Evolutionary conservation across 1,140 invertebrate genomes (phyloP), one percentile per base, ranked within the genome.

Genomic region (Araneus ventricosus): DNA sequence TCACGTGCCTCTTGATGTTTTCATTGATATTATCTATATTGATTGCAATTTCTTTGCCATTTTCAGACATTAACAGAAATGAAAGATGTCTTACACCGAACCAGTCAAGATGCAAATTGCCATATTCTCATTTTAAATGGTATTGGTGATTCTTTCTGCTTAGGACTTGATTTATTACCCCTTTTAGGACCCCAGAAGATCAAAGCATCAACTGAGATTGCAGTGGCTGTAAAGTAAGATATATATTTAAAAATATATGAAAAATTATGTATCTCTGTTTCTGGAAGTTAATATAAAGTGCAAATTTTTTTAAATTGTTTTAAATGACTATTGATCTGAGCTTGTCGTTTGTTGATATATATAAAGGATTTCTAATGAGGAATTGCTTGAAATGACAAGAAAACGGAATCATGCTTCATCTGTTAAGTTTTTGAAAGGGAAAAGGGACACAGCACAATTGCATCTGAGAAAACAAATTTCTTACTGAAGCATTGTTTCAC

Each of bases 91-190:
- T 94, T 98, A 57, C 95, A 95, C 80, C 96, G 96, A 93, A 94
- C 97, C 63, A 96, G 95, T 84, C 96, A 96, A 91, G 97, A 97
- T 94, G 95, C 96, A 4, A 96, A 96, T 2, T 97, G 97, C 93
- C 95, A 96, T 94, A 96, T 97, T 6, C 97, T 97, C 39, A 95
- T 97, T 37, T 94, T 98, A 7, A 96, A 96, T 34, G 97, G 96
- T 30, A n/a, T 37, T 57, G 96, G 96, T 30, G 96, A 95, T 27
- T 96, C 96, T 45, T 97, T 97, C 94, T 97, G 97, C 94, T 96
- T 97, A 94, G 97, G 97, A 30, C 95, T 98, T 57, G 97, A 98
- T 95, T 96, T 97, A 88, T 96, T 96, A 52, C 95, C 95, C 52
- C 95, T 98, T 67, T 94, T 97, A 24, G 84, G 96, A 37, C 96